Evolutionary conservation across 2,888 invertebrate species (phyloP).

Genomic region (Melanotus villosus): DNA sequence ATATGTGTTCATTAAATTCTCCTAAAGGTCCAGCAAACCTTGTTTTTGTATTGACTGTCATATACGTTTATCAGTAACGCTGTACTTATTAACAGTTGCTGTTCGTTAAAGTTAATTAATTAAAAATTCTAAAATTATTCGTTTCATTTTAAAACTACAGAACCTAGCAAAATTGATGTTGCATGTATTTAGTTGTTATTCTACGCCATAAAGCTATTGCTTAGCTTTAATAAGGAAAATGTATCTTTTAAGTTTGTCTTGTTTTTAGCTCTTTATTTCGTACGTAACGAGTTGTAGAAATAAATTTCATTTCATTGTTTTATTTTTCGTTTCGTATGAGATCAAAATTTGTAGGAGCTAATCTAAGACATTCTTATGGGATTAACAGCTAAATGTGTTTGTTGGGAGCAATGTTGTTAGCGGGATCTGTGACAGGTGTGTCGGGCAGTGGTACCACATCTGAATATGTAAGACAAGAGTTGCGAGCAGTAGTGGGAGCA

Average conservation of each 20-base stretch:
- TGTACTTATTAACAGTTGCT: no score
- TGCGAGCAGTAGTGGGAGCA: constrained; percentile 90
- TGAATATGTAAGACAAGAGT: constrained; percentile 92
- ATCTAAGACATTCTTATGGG: constrained; percentile 15
- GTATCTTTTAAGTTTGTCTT: constrained; percentile 37
- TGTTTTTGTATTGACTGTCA: no score
- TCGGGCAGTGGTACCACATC: constrained; percentile 77
- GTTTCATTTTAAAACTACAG: no score
- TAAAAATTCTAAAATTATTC: no score
- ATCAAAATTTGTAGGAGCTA: not conserved
- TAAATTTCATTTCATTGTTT: not conserved
- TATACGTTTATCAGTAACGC: no score
- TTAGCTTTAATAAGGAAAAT: constrained; percentile 25
- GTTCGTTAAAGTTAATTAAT: no score
- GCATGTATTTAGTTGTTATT: not conserved
- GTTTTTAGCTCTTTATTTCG: constrained; percentile 16
- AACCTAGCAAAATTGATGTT: not conserved
- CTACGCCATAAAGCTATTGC: constrained; percentile 12
- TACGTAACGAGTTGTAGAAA: not conserved
- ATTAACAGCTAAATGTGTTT: constrained; percentile 29
- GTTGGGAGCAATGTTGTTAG: constrained; percentile 46
- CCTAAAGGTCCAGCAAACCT: no score
- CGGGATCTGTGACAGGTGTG: constrained; percentile 66
- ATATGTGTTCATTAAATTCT: no score
- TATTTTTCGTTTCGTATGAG: not conserved